Conservation (phyloP, 2,888 invertebrate genomes). For the Trisateles emortualis region DNA sequence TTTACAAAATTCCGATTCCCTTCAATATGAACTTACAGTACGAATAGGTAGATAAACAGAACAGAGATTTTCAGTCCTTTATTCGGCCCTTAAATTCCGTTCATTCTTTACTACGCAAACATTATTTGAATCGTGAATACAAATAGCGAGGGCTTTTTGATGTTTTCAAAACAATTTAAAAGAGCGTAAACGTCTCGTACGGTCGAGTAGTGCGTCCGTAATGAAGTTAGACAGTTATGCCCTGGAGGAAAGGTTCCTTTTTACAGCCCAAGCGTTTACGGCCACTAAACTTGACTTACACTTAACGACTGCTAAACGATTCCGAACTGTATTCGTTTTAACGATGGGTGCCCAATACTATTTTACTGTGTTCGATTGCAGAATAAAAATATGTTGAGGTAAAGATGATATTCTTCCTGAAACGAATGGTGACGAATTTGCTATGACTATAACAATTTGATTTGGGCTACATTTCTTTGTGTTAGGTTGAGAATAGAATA, state of each 20-base stretch:
- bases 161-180: slow-evolving; percentile 50
- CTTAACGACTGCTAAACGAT: slow-evolving; percentile 68
- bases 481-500: neutral
- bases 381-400: slow-evolving; percentile 34
- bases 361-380: slow-evolving; percentile 41
- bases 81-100: slow-evolving; percentile 8
- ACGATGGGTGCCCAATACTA: slow-evolving; percentile 50
- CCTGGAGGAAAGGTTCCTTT: slow-evolving; percentile 56
- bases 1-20: no score
- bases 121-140: slow-evolving; percentile 14
- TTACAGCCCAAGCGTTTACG: slow-evolving; percentile 72
- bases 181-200: slow-evolving; percentile 41
- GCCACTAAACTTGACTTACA: slow-evolving; percentile 72
- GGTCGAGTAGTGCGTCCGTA: slow-evolving; percentile 53
- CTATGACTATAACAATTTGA: neutral
- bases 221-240: slow-evolving; percentile 74
- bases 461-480: neutral
- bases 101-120: slow-evolving; percentile 12
- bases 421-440: neutral
- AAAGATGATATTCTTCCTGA: neutral
- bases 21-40: neutral
- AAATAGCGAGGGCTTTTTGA: slow-evolving; percentile 25
- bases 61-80: slow-evolving; percentile 4
- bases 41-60: slow-evolving; percentile 1
- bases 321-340: slow-evolving; percentile 55